These are phyloP conservation scores for Trichonephila clavata DNA, from an alignment of 1,140 invertebrate genomes.

Conservation along the genomic window DNA sequence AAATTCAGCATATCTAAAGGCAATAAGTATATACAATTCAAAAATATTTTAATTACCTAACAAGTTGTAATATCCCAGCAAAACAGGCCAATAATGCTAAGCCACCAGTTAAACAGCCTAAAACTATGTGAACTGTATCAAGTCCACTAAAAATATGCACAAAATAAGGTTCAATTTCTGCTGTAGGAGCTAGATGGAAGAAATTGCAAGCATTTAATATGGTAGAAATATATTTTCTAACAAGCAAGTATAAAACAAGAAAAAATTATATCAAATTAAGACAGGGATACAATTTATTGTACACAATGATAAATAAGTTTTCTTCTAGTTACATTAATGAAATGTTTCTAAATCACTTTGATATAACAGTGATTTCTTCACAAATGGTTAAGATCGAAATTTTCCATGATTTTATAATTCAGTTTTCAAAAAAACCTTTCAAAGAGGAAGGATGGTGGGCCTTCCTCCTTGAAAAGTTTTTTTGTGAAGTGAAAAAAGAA, in stretches of 20 bases:
- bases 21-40: background rate
- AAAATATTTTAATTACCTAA: slow-evolving; percentile 61
- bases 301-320: too few relatives aligned
- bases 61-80: slow-evolving; percentile 75
- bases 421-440: too few relatives aligned
- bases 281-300: background rate
- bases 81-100: slow-evolving; percentile 73
- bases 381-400: too few relatives aligned
- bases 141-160: slow-evolving; percentile 73
- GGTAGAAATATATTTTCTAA: background rate
- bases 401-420: too few relatives aligned
- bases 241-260: background rate
- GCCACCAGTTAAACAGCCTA: slow-evolving; percentile 71
- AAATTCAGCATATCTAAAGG: too few relatives aligned
- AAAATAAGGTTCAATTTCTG: slow-evolving; percentile 72
- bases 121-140: slow-evolving; percentile 69
- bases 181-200: slow-evolving; percentile 56
- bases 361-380: too few relatives aligned
- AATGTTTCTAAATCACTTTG: too few relatives aligned
- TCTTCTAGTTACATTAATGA: too few relatives aligned
- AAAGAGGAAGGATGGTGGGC: too few relatives aligned
- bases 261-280: background rate
- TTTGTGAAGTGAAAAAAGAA: too few relatives aligned
- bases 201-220: background rate
- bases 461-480: too few relatives aligned